phyloP scores from a whole-genome alignment of 2,113 vertebrate species.

The Myotis brandtii region DNA sequence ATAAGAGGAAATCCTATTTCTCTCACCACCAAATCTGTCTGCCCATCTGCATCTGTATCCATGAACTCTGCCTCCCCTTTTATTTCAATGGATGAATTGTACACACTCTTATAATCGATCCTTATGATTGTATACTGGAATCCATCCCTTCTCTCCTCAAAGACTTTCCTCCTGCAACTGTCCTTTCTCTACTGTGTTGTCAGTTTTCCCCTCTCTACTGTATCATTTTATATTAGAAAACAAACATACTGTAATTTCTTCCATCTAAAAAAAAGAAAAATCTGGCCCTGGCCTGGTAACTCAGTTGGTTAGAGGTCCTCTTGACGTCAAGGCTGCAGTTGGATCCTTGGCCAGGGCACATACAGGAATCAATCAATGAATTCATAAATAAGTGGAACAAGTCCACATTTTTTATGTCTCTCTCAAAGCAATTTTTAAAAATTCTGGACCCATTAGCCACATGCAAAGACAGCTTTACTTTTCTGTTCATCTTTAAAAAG shows the following conservation, averaged over 20 bases:
- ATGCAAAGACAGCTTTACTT: constrained; percentile 3
- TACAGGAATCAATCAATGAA: neutral
- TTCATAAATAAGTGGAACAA: neutral
- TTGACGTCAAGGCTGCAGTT: neutral
- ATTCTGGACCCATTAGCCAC: neutral
- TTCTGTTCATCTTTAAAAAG: constrained; percentile 8
- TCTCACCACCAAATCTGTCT: neutral
- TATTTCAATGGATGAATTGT: neutral
- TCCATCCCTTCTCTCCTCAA: neutral
- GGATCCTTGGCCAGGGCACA: neutral
- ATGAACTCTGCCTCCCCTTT: neutral
- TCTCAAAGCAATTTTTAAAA: neutral
- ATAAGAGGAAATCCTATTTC: neutral
- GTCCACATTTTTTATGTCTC: neutral
- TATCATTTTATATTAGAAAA: constrained; percentile 17
- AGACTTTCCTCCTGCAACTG: neutral
- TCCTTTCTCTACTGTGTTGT: neutral
- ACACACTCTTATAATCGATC: neutral
- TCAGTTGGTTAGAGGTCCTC: neutral
- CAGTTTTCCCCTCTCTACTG: neutral
- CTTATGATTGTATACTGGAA: neutral
- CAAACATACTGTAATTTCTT: neutral
- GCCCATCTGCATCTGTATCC: neutral
- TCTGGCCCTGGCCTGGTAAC: neutral
- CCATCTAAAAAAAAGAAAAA: neutral